Evolutionary conservation across 2,797 vertebrate genomes (phyloP).

Genomic region (Falco cherrug): DNA sequence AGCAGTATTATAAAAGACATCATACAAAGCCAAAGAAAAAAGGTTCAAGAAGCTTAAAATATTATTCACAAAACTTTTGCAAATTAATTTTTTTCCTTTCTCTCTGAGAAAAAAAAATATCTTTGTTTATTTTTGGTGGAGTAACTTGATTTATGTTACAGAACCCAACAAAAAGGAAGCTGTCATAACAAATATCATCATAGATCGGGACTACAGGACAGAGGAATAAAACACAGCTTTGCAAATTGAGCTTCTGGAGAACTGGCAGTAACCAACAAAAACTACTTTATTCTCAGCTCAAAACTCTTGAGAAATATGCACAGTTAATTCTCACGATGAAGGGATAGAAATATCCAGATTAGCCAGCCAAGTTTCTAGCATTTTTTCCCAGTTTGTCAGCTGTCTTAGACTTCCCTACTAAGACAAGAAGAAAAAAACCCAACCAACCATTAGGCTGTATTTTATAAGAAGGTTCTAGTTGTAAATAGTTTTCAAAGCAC

Average conservation of each 20-base stretch:
- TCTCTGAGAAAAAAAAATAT: neutral
- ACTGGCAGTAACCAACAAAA: neutral
- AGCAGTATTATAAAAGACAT: neutral
- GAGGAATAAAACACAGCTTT: conserved; percentile 3
- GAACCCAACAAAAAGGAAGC: neutral
- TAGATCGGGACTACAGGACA: neutral
- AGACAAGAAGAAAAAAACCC: neutral
- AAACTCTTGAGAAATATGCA: conserved; percentile 7
- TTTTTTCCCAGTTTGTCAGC: neutral
- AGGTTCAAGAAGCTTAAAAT: neutral
- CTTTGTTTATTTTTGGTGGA: neutral
- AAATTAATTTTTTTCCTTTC: neutral
- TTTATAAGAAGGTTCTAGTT: neutral
- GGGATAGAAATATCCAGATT: neutral
- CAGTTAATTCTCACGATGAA: neutral
- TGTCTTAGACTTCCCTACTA: neutral
- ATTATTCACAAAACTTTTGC: neutral
- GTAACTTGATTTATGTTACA: neutral
- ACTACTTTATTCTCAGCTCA: neutral
- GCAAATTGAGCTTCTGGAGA: neutral
- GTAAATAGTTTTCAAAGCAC: neutral
- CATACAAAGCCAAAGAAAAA: neutral
- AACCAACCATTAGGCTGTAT: neutral
- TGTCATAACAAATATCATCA: conserved; percentile 11
- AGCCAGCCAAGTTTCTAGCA: neutral